A percentile compares a stretch with the other conserved stretches of the same genome.
These are phyloP conservation scores for Sapayoa aenigma DNA, from an alignment of 2,113 vertebrate species.

Conservation along the genomic window DNA sequence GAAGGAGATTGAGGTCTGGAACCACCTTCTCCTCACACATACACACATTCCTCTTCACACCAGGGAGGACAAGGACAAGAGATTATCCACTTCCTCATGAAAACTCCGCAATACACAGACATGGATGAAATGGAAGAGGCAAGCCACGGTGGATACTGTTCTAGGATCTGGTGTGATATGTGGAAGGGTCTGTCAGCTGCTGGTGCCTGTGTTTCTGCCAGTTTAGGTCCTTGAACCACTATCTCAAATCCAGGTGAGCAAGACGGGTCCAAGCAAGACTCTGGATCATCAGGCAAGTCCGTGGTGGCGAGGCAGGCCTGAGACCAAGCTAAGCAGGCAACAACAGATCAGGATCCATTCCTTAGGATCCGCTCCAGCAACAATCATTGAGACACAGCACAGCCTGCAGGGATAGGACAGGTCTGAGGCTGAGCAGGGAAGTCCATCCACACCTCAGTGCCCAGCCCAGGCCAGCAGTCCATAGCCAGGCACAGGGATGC, in stretches of 20 bases:
- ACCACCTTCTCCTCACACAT: background rate
- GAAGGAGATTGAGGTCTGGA: background rate
- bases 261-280: background rate
- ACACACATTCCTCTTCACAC: background rate
- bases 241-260: background rate
- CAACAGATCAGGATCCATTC: background rate
- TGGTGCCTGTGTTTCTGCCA: background rate
- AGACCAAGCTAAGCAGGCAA: background rate
- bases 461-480: background rate
- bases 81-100: background rate
- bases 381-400: rapidly evolving
- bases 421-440: background rate
- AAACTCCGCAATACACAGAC: background rate
- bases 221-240: background rate
- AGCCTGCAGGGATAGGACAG: rapidly evolving
- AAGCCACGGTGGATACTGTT: background rate
- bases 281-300: background rate
- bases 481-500: rapidly evolving
- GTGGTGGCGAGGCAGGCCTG: background rate
- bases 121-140: background rate
- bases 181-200: background rate
- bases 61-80: background rate
- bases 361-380: background rate
- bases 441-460: rapidly evolving
- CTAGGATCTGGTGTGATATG: too few species aligned